Percentiles rank a stretch among this genome's conserved stretches.
Conservation (phyloP, 2,113 vertebrate species). For the Nannospalax galili region DNA sequence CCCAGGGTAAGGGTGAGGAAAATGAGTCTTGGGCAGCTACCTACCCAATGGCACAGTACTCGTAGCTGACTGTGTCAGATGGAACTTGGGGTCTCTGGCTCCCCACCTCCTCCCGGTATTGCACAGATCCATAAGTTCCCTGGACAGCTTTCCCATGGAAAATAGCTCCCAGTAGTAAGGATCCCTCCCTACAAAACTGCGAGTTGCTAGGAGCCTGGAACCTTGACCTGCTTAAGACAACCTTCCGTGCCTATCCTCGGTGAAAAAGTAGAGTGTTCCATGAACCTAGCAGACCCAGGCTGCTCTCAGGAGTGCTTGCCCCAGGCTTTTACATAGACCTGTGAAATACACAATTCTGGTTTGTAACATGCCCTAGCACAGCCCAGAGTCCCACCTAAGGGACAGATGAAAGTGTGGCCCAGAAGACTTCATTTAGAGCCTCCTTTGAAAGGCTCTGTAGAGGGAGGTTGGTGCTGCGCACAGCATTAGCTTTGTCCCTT, state of each 20-base stretch:
- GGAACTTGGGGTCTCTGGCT: rapidly evolving
- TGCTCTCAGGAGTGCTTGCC: not conserved
- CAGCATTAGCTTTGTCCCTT: not conserved
- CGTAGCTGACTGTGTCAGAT: not conserved
- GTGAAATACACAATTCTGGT: not conserved
- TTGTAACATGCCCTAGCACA: not conserved
- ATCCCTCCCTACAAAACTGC: not conserved
- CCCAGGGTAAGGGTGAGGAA: not conserved
- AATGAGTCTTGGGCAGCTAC: not conserved
- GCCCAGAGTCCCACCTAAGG: not conserved
- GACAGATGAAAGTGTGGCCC: not conserved
- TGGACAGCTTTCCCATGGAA: not conserved
- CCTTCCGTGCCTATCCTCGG: not conserved
- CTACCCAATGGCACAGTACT: not conserved
- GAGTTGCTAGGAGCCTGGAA: not conserved
- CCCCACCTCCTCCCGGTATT: rapidly evolving
- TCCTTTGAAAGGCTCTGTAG: rapidly evolving
- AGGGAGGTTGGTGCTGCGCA: too few species aligned
- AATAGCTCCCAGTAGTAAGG: rapidly evolving
- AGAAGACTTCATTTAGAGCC: not conserved
- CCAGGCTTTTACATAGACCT: not conserved
- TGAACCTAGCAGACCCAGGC: not conserved
- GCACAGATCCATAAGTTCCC: not conserved
- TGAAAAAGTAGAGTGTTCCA: not conserved
- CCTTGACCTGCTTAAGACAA: not conserved